A percentile compares a stretch with the other conserved stretches of the same genome.
Conservation (phyloP, 2,113 vertebrate genomes). For the Balaenoptera acutorostrata region DNA sequence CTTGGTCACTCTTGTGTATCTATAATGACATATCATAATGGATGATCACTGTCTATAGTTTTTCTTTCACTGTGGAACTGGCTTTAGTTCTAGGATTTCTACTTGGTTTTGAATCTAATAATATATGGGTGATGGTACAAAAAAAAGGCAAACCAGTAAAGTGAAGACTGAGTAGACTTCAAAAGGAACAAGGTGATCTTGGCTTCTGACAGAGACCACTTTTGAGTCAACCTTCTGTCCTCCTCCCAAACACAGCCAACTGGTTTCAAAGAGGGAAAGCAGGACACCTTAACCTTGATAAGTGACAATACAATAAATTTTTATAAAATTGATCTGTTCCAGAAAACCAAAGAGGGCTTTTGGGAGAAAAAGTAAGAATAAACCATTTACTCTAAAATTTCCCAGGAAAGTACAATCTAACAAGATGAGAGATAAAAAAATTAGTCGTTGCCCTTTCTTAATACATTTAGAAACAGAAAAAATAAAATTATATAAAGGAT, state of each 20-base stretch:
- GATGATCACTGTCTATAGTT: background rate
- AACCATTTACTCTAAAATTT: slow-evolving; percentile 9
- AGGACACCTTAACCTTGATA: background rate
- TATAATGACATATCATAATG: background rate
- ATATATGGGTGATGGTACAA: background rate
- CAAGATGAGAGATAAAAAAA: slow-evolving; percentile 8
- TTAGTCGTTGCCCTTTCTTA: background rate
- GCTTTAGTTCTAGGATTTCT: background rate
- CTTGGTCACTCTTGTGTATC: background rate
- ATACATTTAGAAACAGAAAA: background rate
- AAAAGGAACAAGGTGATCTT: background rate
- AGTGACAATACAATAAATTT: background rate
- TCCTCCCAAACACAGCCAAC: background rate
- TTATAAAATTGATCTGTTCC: slow-evolving; percentile 3
- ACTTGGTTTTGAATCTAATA: background rate
- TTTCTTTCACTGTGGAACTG: background rate
- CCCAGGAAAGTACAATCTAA: background rate
- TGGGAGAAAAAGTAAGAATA: slow-evolving; percentile 21
- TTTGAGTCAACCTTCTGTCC: background rate
- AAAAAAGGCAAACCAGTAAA: background rate
- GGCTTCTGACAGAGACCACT: background rate
- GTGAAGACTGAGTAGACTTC: background rate
- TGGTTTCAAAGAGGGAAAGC: background rate
- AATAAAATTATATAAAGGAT: background rate
- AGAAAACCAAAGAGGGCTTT: background rate